phyloP scores from a whole-genome alignment of 2,797 vertebrate species.

The Botia almorhae region DNA sequence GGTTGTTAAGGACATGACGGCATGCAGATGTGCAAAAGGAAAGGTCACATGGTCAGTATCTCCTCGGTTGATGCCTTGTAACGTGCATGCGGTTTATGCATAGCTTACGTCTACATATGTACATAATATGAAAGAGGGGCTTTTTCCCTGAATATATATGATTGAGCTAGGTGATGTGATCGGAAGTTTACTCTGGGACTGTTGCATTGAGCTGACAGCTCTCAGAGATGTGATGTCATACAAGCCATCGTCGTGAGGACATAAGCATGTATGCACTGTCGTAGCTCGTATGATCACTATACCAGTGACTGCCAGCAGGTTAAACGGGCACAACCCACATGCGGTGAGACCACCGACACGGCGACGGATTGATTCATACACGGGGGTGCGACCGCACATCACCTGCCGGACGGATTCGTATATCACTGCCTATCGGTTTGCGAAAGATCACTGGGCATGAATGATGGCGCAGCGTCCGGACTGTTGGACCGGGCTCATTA shows the following conservation, averaged over 20 bases:
- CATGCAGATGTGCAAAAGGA: constrained; percentile 7
- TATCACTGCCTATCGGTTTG: constrained; percentile 2
- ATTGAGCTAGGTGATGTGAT: too few relatives aligned
- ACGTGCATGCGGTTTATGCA: constrained; percentile 1
- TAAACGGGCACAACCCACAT: constrained; percentile 2
- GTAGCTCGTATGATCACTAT: neutral
- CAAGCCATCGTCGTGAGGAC: neutral
- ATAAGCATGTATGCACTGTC: neutral
- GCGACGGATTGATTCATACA: neutral
- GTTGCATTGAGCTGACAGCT: neutral
- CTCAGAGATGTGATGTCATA: neutral
- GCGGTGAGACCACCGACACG: neutral
- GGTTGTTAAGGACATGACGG: neutral
- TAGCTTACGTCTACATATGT: neutral
- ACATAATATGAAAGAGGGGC: neutral
- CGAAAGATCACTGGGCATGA: constrained; percentile 7
- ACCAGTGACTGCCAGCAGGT: neutral
- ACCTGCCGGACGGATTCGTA: neutral
- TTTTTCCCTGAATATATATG: neutral
- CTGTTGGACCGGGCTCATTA: too few relatives aligned
- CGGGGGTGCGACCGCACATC: neutral
- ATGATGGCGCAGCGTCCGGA: neutral
- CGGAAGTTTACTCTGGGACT: neutral
- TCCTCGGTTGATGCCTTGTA: neutral
- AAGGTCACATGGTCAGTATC: constrained; percentile 64